Conservation (phyloP, 1,140 invertebrate species). For the Heliconius congener region DNA sequence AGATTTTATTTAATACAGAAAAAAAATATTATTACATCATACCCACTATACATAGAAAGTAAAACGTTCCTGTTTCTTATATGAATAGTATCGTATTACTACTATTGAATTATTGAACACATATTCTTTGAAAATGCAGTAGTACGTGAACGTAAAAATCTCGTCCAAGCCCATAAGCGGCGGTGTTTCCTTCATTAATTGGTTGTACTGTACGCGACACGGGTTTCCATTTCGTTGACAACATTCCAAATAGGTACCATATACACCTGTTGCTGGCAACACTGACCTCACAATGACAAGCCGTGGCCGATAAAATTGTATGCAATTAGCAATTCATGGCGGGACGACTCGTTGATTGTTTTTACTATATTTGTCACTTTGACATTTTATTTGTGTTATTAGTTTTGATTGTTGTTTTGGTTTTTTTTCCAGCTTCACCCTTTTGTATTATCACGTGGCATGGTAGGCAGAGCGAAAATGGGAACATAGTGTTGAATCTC, state of each 20-base stretch:
- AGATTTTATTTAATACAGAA: too few species aligned
- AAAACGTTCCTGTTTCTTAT: neutral
- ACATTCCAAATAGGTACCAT: constrained; percentile 14
- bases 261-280: constrained; percentile 20
- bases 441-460: too few species aligned
- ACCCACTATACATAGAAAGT: neutral
- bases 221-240: constrained; percentile 24
- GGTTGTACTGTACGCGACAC: constrained; percentile 2
- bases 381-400: too few species aligned
- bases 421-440: neutral
- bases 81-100: neutral
- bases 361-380: neutral
- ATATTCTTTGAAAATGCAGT: neutral
- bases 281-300: constrained; percentile 11
- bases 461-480: too few species aligned
- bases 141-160: neutral
- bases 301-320: constrained; percentile 3
- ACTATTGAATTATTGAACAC: neutral
- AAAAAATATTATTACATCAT: neutral
- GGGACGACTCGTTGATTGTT: constrained; percentile 6
- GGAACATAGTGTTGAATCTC: too few species aligned
- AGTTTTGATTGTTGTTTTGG: neutral
- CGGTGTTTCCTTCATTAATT: neutral
- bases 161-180: neutral
- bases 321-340: constrained; percentile 7